These are phyloP conservation scores for Jordanella pulchra DNA, from an alignment of 2,797 vertebrate species.

Conservation along the genomic window DNA sequence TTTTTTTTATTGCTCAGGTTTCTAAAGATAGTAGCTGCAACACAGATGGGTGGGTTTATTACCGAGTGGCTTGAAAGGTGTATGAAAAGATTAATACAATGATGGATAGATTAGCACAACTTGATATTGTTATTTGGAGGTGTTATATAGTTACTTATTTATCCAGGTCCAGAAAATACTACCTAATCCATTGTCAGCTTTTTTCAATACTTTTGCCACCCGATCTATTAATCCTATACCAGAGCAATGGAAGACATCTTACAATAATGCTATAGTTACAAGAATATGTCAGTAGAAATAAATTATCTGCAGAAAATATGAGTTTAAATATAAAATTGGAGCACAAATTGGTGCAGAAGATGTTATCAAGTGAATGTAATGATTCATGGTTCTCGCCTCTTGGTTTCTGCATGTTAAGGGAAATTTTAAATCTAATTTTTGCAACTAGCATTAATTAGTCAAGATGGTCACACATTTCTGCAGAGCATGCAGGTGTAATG, in stretches of 20 bases:
- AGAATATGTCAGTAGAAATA: background rate
- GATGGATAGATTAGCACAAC: background rate
- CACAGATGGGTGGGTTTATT: background rate
- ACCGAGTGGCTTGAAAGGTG: background rate
- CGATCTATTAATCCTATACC: background rate
- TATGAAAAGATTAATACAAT: background rate
- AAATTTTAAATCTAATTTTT: constrained; percentile 11
- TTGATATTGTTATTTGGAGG: background rate
- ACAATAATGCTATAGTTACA: background rate
- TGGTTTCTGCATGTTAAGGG: constrained; percentile 3
- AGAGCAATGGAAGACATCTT: background rate
- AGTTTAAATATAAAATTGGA: background rate
- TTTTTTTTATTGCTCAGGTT: background rate
- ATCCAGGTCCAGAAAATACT: background rate
- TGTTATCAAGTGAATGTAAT: background rate
- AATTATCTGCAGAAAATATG: background rate
- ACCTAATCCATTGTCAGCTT: background rate
- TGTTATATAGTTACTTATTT: background rate
- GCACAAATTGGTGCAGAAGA: background rate
- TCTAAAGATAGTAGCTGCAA: background rate
- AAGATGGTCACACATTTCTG: constrained; percentile 22
- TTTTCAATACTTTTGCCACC: no score
- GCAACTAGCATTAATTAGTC: constrained; percentile 9
- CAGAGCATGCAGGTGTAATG: constrained; percentile 24
- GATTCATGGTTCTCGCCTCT: background rate